A percentile compares a stretch with the other conserved stretches of the same genome.
phyloP scores from a whole-genome alignment of 2,797 vertebrate species.

The Bufotes viridis region DNA sequence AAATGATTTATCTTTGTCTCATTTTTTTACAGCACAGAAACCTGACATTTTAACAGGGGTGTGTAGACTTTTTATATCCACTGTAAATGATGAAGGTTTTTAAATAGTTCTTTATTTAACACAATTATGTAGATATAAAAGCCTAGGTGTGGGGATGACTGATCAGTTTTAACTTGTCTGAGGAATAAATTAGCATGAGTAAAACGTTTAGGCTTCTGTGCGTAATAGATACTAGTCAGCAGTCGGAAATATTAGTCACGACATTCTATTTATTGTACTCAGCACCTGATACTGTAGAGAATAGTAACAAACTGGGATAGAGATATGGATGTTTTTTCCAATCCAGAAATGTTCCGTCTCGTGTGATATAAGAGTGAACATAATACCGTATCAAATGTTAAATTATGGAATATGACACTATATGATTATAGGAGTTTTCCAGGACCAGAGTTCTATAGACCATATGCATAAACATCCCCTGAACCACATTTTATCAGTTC shows the following conservation, averaged over 20 bases:
- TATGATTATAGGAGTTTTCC: too few species aligned
- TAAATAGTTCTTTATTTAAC: constrained; percentile 5
- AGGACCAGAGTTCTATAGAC: too few species aligned
- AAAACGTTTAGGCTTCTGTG: neutral
- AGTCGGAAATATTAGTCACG: neutral
- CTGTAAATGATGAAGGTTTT: neutral
- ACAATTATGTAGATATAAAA: constrained; percentile 13
- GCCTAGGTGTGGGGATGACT: neutral
- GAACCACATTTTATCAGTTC: too few species aligned
- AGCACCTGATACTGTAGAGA: too few species aligned
- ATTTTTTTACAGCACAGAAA: too few species aligned
- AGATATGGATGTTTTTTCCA: neutral
- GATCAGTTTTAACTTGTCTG: neutral
- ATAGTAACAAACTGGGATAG: neutral
- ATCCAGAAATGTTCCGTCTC: neutral
- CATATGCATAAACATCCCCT: too few species aligned
- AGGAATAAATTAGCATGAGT: neutral
- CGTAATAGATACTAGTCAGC: neutral
- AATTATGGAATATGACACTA: too few species aligned
- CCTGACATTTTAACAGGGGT: too few species aligned
- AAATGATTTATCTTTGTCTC: too few species aligned
- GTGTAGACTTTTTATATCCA: too few species aligned
- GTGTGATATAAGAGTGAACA: too few species aligned
- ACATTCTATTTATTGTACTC: neutral
- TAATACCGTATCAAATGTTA: too few species aligned